These are phyloP conservation scores for Caenorhabditis tropicalis DNA, from an alignment of 1,140 invertebrate species.

Conservation along the genomic window DNA sequence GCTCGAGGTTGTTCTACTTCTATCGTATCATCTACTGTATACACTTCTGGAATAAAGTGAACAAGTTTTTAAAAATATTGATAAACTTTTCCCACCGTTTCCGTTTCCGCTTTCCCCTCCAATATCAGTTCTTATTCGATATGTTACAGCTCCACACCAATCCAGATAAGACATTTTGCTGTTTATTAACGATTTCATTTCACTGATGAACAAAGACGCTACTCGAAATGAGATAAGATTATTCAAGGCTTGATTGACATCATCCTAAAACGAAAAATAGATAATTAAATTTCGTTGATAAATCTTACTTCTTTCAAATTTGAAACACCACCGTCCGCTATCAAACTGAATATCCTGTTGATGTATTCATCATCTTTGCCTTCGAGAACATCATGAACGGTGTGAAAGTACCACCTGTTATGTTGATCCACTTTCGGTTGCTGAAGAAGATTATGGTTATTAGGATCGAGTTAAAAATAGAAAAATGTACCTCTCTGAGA, in stretches of 20 bases:
- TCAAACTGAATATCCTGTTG: slow-evolving; percentile 3
- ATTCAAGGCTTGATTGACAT: neutral
- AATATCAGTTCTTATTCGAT: neutral
- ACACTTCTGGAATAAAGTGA: neutral
- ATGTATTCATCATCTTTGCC: neutral
- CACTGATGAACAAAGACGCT: neutral
- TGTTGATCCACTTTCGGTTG: neutral
- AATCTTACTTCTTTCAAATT: neutral
- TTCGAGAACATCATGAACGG: neutral
- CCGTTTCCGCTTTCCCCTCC: neutral
- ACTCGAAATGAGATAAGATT: neutral
- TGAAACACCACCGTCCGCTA: neutral
- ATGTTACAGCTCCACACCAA: neutral
- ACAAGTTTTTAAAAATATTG: no score
- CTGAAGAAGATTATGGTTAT: neutral
- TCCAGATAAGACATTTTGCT: neutral
- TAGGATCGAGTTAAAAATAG: neutral
- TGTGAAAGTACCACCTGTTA: neutral
- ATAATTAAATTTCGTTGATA: neutral
- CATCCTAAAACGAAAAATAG: neutral
- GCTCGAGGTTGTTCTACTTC: no score
- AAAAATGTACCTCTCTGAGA: neutral
- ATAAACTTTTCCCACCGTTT: no score
- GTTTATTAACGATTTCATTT: neutral
- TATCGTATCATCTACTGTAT: neutral